Base-by-base conservation (phyloP, 2,797 vertebrate species). In the Premnoplex brunnescens region DNA sequence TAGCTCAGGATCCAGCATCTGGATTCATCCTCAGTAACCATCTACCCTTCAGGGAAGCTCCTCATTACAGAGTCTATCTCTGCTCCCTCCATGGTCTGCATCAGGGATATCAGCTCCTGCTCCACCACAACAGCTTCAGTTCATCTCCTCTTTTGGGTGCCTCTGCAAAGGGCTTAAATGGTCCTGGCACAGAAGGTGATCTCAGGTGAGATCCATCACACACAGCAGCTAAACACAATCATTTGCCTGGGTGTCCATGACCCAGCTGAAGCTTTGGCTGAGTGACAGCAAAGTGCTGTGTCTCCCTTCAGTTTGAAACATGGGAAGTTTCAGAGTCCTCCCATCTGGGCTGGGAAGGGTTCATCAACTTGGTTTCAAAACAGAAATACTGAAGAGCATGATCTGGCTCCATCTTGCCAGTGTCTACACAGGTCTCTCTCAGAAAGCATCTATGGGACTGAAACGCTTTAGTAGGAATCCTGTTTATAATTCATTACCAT, bases 61-160 rank as follows among this genome's bases (percentile, higher is more conserved):
- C 39, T 26, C 1, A 0, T 58, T 14, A 8, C 37, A 80, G 41
- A 36, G 4, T 21, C 43, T 43, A n/a, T 46, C 24, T 36, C 18
- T 1, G 0, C 13, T 52, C 30, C 22, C 3, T 51, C 13, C n/a
- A 5, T 1, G 6, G 19, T 59, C 26, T 18, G 34, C 6, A 5
- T 11, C 3, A 5, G 13, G 19, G 8, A 51, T 27, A 26, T 3
- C 1, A 4, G 16, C 36, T 71, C 63, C 58, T 37, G 13, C 17
- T 59, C 26, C 37, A 43, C 27, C 10, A 24, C 46, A 77, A 37
- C 3, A 85, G 4, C 6, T 24, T 58, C 32, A 64, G 7, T 63
- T 63, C 39, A 81, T 20, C 10, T 63, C 27, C 41, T 77, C 23
- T 14, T 26, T 55, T 21, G 14, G 16, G 10, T 59, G 9, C 16